A percentile compares a stretch with the other conserved stretches of the same genome.
Evolutionary conservation across 2,797 vertebrate species (phyloP).

Genomic region (Ctenopoma multispine): DNA sequence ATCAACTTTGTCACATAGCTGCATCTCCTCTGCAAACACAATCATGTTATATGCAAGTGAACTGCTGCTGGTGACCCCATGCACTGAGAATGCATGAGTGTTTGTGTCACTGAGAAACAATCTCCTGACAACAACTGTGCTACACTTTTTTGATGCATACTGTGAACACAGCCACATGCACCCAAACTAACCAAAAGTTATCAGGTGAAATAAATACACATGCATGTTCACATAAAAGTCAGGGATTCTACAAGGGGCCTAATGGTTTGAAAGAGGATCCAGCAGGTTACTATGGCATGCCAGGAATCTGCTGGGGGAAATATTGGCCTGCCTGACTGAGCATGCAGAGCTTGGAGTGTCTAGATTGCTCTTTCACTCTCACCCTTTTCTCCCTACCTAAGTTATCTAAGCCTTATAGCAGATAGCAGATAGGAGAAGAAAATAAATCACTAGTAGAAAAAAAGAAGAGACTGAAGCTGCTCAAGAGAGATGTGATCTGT

Average conservation of each 20-base stretch:
- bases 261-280: conserved; percentile 75
- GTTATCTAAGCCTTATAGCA: conserved; percentile 51
- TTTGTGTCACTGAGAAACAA: conserved; percentile 14
- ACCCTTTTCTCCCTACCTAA: conserved; percentile 39
- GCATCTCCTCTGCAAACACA: conserved; percentile 46
- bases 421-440: conserved; percentile 41
- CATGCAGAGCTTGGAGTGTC: conserved; percentile 72
- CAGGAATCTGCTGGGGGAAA: conserved; percentile 84
- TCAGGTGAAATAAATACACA: conserved; percentile 33
- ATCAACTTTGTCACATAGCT: conserved; percentile 44
- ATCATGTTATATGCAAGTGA: conserved; percentile 51
- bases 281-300: conserved; percentile 88
- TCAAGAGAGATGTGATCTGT: conserved; percentile 48
- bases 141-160: conserved; percentile 6
- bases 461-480: conserved; percentile 57
- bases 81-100: conserved; percentile 23
- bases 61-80: conserved; percentile 40
- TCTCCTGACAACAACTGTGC: conserved; percentile 12
- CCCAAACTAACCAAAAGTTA: neutral
- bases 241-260: conserved; percentile 46
- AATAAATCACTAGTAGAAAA: conserved; percentile 39
- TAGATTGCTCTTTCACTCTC: conserved; percentile 62
- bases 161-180: conserved; percentile 11
- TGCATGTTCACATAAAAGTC: conserved; percentile 32
- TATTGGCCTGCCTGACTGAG: conserved; percentile 83